Evolutionary conservation across 1,140 invertebrate genomes (phyloP).

Genomic region (Matsumurasca onukii): DNA sequence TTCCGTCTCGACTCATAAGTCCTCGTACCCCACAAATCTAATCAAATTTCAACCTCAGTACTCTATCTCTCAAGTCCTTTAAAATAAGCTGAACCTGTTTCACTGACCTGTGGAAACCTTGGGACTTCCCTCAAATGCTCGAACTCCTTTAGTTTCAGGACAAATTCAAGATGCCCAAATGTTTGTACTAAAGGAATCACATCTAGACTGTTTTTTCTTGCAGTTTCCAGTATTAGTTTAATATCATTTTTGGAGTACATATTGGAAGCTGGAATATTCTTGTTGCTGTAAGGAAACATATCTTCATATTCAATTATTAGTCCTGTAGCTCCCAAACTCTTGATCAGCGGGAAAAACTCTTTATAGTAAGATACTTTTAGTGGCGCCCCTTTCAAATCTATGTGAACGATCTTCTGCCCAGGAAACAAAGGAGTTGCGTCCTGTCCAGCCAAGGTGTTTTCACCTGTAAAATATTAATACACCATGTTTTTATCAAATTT

Average conservation of each 20-base stretch:
- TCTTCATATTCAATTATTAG: conserved; percentile 57
- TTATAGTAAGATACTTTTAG: conserved; percentile 53
- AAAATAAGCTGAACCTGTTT: too few relatives aligned
- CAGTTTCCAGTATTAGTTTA: conserved; percentile 20
- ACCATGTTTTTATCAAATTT: too few relatives aligned
- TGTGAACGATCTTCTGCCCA: conserved; percentile 36
- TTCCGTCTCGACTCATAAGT: too few relatives aligned
- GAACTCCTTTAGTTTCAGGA: conserved; percentile 58
- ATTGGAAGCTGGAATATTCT: conserved; percentile 47
- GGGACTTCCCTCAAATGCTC: conserved; percentile 55
- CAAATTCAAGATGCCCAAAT: conserved; percentile 68
- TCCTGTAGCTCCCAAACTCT: conserved; percentile 54
- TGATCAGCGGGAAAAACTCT: conserved; percentile 56
- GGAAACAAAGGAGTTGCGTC: background rate
- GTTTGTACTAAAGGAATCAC: conserved; percentile 69
- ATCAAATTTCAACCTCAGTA: too few relatives aligned
- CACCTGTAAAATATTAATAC: conserved; percentile 6
- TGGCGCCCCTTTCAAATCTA: conserved; percentile 48
- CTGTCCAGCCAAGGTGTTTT: too few relatives aligned
- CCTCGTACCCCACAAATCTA: too few relatives aligned
- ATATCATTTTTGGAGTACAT: conserved; percentile 48
- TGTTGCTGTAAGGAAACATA: conserved; percentile 54
- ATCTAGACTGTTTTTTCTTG: conserved; percentile 41
- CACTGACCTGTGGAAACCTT: conserved; percentile 52
- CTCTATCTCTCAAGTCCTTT: too few relatives aligned